phyloP scores from a whole-genome alignment of 2,113 vertebrate genomes.

The Neopipo cinnamomea region DNA sequence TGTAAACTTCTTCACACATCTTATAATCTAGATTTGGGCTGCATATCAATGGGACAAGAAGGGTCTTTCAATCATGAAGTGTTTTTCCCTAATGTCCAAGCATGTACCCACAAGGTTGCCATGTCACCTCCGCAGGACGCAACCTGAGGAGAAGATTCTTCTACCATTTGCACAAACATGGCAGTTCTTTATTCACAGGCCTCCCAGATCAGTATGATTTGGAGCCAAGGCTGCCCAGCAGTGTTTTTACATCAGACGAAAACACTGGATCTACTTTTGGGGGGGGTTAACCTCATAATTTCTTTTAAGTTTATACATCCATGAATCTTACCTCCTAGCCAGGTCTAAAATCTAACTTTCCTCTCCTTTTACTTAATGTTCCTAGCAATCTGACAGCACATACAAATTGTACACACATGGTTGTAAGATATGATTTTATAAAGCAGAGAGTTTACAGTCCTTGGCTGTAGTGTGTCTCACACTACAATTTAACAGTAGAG shows the following conservation, averaged over 20 bases:
- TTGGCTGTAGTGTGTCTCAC: not conserved
- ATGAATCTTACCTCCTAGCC: not conserved
- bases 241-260: not conserved
- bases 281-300: not conserved
- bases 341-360: slow-evolving; percentile 5
- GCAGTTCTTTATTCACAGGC: not conserved
- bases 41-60: not conserved
- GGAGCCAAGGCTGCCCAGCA: not conserved
- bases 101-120: not conserved
- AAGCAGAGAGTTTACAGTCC: not conserved
- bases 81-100: not conserved
- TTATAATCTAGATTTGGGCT: not conserved
- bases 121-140: not conserved
- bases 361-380: slow-evolving; percentile 16
- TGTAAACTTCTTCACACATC: not conserved
- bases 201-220: not conserved
- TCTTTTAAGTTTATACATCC: not conserved
- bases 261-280: not conserved
- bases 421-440: not conserved
- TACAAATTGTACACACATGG: not conserved
- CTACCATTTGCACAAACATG: not conserved
- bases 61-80: not conserved
- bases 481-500: not conserved
- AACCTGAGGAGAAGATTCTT: not conserved
- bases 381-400: not conserved